Percentiles rank a stretch among this genome's conserved stretches.
phyloP scores from a whole-genome alignment of 2,888 invertebrate species.

The Tiphia femorata region DNA sequence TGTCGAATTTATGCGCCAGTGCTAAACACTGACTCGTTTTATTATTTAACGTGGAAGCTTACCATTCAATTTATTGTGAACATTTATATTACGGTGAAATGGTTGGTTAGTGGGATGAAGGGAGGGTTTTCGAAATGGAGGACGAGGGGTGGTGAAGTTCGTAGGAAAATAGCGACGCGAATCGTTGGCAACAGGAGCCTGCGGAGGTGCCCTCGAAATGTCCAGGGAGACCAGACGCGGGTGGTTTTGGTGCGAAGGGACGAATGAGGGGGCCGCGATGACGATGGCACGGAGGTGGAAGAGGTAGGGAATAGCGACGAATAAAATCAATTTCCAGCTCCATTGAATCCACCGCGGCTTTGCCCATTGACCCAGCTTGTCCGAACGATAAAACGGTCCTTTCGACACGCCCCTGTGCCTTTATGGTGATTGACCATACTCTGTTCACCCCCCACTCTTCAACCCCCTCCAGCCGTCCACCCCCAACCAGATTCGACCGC shows the following conservation, averaged over 20 bases:
- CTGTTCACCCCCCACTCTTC: background rate
- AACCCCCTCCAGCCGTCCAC: background rate
- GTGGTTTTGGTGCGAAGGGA: background rate
- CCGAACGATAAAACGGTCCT: slow-evolving; percentile 13
- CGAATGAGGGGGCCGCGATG: background rate
- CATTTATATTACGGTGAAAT: slow-evolving; percentile 36
- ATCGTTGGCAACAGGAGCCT: too few species aligned
- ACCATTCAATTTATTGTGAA: slow-evolving; percentile 38
- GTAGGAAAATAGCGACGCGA: too few species aligned
- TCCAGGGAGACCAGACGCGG: too few species aligned
- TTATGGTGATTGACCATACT: slow-evolving; percentile 16
- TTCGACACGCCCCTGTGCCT: slow-evolving; percentile 18
- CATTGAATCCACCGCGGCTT: slow-evolving; percentile 21
- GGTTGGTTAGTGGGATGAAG: too few species aligned
- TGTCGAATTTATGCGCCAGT: too few species aligned
- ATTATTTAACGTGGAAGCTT: slow-evolving; percentile 34
- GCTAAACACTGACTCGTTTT: slow-evolving; percentile 22
- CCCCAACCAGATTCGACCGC: background rate
- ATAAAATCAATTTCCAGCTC: slow-evolving; percentile 37
- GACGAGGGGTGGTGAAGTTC: too few species aligned
- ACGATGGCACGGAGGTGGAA: background rate
- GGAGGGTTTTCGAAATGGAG: too few species aligned
- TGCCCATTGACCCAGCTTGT: slow-evolving; percentile 6
- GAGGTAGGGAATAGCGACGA: slow-evolving; percentile 15
- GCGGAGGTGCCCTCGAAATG: too few species aligned